Evolutionary conservation across 2,888 invertebrate species (phyloP).

Genomic region (Lithophane ornitopus): DNA sequence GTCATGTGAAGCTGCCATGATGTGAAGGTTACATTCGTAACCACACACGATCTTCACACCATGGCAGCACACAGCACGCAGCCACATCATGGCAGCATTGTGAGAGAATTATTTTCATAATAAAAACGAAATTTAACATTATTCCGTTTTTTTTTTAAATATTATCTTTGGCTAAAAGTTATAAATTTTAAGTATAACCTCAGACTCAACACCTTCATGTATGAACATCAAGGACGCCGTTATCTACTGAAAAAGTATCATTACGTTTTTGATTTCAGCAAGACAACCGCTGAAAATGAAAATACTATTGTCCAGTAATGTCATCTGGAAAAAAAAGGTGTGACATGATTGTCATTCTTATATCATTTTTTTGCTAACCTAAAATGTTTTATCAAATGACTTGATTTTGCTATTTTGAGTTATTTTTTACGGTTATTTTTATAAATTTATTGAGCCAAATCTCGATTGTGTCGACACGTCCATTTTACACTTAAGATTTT

Average conservation of each 20-base stretch:
- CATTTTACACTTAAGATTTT: conserved; percentile 79
- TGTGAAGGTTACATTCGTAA: no score
- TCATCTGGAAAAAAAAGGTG: conserved; percentile 90
- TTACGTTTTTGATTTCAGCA: conserved; percentile 81
- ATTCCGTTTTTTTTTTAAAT: conserved; percentile 9
- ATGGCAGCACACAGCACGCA: no score
- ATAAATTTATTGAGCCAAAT: conserved; percentile 88
- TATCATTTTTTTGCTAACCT: conserved; percentile 91
- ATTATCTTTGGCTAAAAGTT: background rate
- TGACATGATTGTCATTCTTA: conserved; percentile 89
- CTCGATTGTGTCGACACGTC: conserved; percentile 86
- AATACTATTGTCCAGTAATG: conserved; percentile 88
- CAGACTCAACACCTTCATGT: conserved; percentile 33
- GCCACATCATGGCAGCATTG: conserved; percentile 50
- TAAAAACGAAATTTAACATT: conserved; percentile 41
- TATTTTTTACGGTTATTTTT: conserved; percentile 89
- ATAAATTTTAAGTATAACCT: conserved; percentile 35
- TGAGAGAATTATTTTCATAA: conserved; percentile 35
- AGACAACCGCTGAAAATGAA: conserved; percentile 87
- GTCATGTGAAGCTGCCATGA: no score
- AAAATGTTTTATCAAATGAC: conserved; percentile 91
- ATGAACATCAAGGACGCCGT: conserved; percentile 54
- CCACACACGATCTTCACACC: no score
- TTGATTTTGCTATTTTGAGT: conserved; percentile 88
- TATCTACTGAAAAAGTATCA: conserved; percentile 66